A percentile compares a stretch with the other conserved stretches of the same genome.
phyloP scores from a whole-genome alignment of 2,888 invertebrate species.

The Lypha dubia region DNA sequence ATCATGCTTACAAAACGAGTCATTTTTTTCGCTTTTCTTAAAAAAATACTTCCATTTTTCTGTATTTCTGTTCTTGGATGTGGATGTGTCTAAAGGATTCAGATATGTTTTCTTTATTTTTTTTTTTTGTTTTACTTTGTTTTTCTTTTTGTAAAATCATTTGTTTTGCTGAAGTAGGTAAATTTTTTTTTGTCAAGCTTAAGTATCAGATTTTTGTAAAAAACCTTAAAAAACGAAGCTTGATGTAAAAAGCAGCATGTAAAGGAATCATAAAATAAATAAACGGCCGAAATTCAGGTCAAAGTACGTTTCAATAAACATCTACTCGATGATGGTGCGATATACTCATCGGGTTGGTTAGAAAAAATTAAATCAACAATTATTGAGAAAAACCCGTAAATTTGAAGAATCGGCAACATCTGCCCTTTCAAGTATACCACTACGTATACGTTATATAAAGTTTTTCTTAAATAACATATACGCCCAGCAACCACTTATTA shows the following conservation, averaged over 20 bases:
- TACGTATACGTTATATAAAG: too few relatives aligned
- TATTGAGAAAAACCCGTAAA: too few relatives aligned
- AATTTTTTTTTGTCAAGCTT: conserved; percentile 43
- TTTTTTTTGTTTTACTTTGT: conserved; percentile 17
- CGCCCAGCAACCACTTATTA: too few relatives aligned
- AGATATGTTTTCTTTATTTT: too few relatives aligned
- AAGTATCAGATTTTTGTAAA: conserved; percentile 27
- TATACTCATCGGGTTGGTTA: too few relatives aligned
- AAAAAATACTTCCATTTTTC: background rate
- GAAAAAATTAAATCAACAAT: too few relatives aligned
- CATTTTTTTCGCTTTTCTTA: conserved; percentile 25
- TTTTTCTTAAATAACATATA: too few relatives aligned
- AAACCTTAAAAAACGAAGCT: background rate
- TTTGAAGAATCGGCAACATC: too few relatives aligned
- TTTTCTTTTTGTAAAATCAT: conserved; percentile 43
- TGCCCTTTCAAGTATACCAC: too few relatives aligned
- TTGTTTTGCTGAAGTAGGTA: conserved; percentile 64
- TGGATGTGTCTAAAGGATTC: background rate
- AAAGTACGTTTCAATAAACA: too few relatives aligned
- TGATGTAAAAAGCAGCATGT: background rate
- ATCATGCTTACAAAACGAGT: conserved; percentile 55
- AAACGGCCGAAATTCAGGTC: too few relatives aligned
- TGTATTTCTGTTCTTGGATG: background rate
- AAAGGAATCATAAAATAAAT: background rate
- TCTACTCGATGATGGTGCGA: too few relatives aligned